Percentiles rank a stretch among this genome's conserved stretches.
Conservation (phyloP, 2,888 invertebrate genomes). For the Colostygia pectinataria region DNA sequence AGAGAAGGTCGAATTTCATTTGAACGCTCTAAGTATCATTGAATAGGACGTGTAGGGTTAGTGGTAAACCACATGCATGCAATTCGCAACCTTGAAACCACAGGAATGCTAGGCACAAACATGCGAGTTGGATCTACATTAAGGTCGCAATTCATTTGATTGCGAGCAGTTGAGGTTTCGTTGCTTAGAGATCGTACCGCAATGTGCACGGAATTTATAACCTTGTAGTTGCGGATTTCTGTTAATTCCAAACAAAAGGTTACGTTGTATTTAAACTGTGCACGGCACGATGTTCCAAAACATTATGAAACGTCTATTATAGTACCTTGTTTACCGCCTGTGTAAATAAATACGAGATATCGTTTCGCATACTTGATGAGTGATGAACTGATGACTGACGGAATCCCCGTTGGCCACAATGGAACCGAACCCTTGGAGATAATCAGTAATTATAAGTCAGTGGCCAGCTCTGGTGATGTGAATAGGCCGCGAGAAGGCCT, state of each 20-base stretch:
- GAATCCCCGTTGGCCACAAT: no score
- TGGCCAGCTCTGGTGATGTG: no score
- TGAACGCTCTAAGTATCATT: not conserved
- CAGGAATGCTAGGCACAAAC: constrained; percentile 1
- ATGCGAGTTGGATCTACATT: not conserved
- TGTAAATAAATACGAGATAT: no score
- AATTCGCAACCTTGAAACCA: constrained; percentile 18
- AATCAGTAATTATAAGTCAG: no score
- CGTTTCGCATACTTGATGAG: no score
- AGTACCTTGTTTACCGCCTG: no score
- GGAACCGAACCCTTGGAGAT: no score
- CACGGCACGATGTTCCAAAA: no score
- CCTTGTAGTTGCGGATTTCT: constrained; percentile 5
- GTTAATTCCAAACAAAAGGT: not conserved
- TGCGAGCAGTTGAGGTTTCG: not conserved
- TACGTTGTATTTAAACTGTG: not conserved
- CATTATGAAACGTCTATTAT: no score
- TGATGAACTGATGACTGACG: no score
- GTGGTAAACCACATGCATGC: not conserved
- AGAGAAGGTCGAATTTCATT: not conserved
- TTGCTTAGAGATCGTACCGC: not conserved
- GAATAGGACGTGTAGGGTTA: not conserved
- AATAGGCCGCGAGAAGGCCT: no score
- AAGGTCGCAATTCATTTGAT: constrained; percentile 25
- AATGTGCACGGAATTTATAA: constrained; percentile 3